Evolutionary conservation across 1,140 invertebrate genomes (phyloP), one percentile per base, ranked within the genome.

Genomic region (Hylaeus anthracinus): DNA sequence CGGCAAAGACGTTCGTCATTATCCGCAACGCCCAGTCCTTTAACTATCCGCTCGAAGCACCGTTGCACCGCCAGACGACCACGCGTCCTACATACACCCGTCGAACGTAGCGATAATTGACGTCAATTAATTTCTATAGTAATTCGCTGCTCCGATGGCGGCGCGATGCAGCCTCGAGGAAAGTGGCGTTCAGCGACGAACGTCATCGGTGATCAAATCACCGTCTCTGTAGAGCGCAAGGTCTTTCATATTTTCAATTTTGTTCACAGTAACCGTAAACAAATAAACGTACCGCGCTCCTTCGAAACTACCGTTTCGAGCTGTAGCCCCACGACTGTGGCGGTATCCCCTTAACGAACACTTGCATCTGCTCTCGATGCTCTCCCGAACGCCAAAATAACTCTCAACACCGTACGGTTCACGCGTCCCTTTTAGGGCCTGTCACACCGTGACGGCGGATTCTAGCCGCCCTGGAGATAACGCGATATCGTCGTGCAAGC

Each of bases 91-190:
- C 86, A 82, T 83, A 86, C 71, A n/a, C 60, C 43, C 74, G 65
- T 86, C 72, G 69, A 67, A 81, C 72, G 58, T 75, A 85, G 90
- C 87, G 89, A 90, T 91, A 92, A 92, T 93, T 91, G 90, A 87
- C 86, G 85, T 88, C 89, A 90, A 92, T 92, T 92, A 92, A 91
- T 91, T 90, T 89, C 87, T 88, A 91, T 90, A 91, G 87, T 88
- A 90, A 92, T 92, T 92, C 84, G 85, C 85, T 86, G 86, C 61
- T 70, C 64, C 67, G 61, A 60, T 55, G 66, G 77, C 71, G 58
- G 6, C 51, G 51, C 43, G 15, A 8, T n/a, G 51, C 26, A 12
- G n/a, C 41, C 15, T 69, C 61, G 60, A 37, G 55, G 82, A 77
- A 79, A 45, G 72, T 72, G 75, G 81, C 67, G 51, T 81, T 61